A percentile compares a stretch with the other conserved stretches of the same genome.
phyloP scores from a whole-genome alignment of 1,140 invertebrate species.

The Steinernema feltiae region DNA sequence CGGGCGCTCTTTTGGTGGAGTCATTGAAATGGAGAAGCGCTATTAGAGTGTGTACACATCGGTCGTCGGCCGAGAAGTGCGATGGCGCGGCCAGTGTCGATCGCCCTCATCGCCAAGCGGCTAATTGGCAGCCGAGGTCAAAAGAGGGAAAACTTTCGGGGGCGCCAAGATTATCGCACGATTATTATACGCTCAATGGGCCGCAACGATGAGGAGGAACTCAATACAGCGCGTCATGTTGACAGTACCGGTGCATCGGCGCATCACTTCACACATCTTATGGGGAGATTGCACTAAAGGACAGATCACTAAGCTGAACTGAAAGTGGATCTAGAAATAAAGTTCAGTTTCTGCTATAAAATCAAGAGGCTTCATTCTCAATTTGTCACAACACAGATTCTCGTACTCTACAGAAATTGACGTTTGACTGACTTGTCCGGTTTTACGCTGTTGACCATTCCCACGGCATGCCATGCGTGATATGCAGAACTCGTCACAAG shows the following conservation, averaged over 20 bases:
- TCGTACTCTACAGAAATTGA: too few relatives aligned
- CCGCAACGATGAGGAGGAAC: background rate
- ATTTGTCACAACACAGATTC: too few relatives aligned
- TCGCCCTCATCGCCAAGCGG: background rate
- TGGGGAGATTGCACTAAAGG: background rate
- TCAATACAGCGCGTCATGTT: too few relatives aligned
- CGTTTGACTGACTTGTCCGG: too few relatives aligned
- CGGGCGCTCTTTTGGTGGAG: background rate
- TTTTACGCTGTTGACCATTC: too few relatives aligned
- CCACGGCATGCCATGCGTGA: too few relatives aligned
- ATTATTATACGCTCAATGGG: background rate
- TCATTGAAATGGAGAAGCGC: background rate
- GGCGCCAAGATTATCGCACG: conserved; percentile 6
- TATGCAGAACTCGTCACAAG: too few relatives aligned
- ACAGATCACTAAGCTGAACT: too few relatives aligned
- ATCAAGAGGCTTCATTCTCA: too few relatives aligned
- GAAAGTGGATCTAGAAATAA: too few relatives aligned
- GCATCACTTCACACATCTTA: too few relatives aligned
- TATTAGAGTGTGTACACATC: background rate
- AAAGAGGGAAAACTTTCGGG: background rate
- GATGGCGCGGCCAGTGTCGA: background rate
- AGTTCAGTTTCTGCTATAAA: background rate
- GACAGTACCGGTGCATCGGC: too few relatives aligned
- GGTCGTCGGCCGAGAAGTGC: background rate
- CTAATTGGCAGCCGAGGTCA: background rate